Base-by-base conservation (phyloP, 2,797 vertebrate genomes). In the Parambassis ranga region DNA sequence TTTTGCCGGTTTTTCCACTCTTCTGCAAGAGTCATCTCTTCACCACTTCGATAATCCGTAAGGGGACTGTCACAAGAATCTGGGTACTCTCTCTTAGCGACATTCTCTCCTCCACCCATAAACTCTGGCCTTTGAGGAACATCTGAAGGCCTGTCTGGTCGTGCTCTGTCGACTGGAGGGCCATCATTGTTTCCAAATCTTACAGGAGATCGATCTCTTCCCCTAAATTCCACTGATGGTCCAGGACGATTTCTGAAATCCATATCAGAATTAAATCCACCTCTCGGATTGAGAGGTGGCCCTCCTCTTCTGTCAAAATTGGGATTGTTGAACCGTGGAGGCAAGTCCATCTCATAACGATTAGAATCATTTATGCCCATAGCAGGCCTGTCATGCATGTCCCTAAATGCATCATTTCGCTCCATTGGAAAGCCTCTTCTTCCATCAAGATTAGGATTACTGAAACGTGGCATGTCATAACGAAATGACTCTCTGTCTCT, bases 241-340 rank as follows among this genome's bases (percentile, higher is more conserved):
- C 90, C 93, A 16, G 93, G 92, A 35, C 93, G 94, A 81, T 91
- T 94, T 84, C 96, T 94, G 60, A 97, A 94, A 79, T 96, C 95
- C 88, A 93, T 83, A 65, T 94, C 93, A 0, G 92, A 91, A 30
- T 91, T 85, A 87, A 94, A 94, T 56, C 84, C 86, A 26, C 88
- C 91, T 83, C 93, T 92, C 22, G 83, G 74, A 73, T 87, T 89
- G 41, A 89, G 77, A 59, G 89, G 82, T 6, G 81, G 75, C 1
- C 86, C 83, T 48, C 82, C 88, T 72, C 89, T 85, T 73, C 92
- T 83, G 23, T 93, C 90, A 49, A 81, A n/a, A n/a, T n/a, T n/a
- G n/a, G n/a, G n/a, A n/a, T n/a, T n/a, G n/a, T n/a, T n/a, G n/a
- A n/a, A n/a, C n/a, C 44, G 84, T 27, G 83, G 64, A 42, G 86